A percentile compares a stretch with the other conserved stretches of the same genome.
These are phyloP conservation scores for Glossosoma conforme DNA, from an alignment of 1,140 invertebrate species.

Conservation along the genomic window DNA sequence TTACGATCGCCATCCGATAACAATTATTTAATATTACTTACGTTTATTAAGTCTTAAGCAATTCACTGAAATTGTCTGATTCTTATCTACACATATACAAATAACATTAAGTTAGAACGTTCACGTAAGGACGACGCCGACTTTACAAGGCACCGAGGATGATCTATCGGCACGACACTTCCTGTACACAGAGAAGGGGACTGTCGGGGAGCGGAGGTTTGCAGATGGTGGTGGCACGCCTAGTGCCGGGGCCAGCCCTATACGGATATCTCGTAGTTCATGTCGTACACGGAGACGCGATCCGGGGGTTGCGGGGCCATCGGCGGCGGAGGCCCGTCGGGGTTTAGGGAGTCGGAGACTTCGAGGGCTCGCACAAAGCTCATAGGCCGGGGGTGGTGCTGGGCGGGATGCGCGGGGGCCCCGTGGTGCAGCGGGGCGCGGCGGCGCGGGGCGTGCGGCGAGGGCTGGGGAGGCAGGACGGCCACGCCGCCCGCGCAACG, in stretches of 20 bases:
- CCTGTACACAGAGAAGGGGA: not conserved
- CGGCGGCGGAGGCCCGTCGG: constrained; percentile 34
- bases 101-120: too few relatives aligned
- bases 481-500: constrained; percentile 59
- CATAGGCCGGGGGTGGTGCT: constrained; percentile 62
- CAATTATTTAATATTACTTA: too few relatives aligned
- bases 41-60: too few relatives aligned
- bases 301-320: constrained; percentile 67
- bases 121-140: too few relatives aligned
- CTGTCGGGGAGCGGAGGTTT: constrained; percentile 2
- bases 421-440: constrained; percentile 43
- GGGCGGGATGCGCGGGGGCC: not conserved
- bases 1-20: too few relatives aligned
- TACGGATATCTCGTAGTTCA: constrained; percentile 94
- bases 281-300: constrained; percentile 86
- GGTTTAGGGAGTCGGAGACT: constrained; percentile 79
- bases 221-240: constrained; percentile 21
- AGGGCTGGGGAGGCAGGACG: constrained; percentile 60
- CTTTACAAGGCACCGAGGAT: too few relatives aligned
- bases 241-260: constrained; percentile 32
- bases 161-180: too few relatives aligned
- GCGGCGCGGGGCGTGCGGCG: constrained; percentile 62
- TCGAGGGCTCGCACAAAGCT: constrained; percentile 89
- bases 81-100: too few relatives aligned
- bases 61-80: too few relatives aligned